These are phyloP conservation scores for Leucoraja ocellata DNA, from an alignment of 2,797 vertebrate genomes.

Conservation along the genomic window DNA sequence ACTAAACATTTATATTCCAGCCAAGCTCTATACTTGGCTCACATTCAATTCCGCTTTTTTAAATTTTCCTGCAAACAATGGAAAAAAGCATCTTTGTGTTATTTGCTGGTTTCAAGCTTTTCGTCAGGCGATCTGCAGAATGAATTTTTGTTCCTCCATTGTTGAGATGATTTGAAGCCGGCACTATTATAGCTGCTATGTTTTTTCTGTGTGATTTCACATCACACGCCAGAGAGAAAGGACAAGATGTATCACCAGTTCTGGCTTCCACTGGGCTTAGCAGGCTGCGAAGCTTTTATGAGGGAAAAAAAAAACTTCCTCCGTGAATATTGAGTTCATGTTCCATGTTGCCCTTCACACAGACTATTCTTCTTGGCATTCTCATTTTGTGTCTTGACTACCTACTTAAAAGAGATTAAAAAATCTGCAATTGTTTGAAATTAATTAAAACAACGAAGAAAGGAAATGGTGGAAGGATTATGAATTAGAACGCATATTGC, in stretches of 20 bases:
- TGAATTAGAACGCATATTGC: neutral
- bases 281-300: neutral
- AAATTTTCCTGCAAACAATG: neutral
- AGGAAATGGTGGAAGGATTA: neutral
- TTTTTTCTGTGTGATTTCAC: neutral
- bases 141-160: neutral
- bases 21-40: neutral
- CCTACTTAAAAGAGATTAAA: neutral
- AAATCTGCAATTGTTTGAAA: neutral
- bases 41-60: neutral
- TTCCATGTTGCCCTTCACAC: neutral
- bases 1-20: too few species aligned
- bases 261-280: neutral
- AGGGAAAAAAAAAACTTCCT: neutral
- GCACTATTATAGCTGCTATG: neutral
- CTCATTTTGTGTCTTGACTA: neutral
- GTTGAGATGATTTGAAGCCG: neutral
- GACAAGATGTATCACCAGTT: neutral
- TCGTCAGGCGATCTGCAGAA: neutral
- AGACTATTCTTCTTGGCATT: neutral
- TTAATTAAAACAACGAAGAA: slow-evolving; percentile 1
- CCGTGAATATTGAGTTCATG: neutral
- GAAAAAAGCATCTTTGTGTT: neutral
- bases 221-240: neutral
- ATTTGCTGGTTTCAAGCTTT: neutral